phyloP scores from a whole-genome alignment of 2,113 vertebrate genomes.

The Archocentrus centrarchus region DNA sequence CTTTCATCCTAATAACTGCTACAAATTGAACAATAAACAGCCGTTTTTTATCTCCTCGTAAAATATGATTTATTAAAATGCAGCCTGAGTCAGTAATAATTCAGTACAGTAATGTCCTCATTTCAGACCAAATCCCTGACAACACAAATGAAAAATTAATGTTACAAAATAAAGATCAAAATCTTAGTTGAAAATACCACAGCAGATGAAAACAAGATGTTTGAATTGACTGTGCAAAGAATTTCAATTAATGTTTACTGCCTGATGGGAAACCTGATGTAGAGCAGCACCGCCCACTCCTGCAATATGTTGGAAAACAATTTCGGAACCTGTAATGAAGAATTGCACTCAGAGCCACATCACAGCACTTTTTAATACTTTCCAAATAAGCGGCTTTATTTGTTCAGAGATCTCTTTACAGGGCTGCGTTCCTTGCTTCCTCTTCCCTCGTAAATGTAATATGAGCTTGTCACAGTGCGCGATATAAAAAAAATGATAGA shows the following conservation, averaged over 20 bases:
- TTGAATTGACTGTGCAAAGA: conserved; percentile 34
- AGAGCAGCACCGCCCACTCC: background rate
- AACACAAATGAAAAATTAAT: conserved; percentile 42
- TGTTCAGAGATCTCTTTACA: conserved; percentile 30
- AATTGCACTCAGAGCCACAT: background rate
- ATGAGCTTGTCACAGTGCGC: conserved; percentile 3
- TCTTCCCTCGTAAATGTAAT: conserved; percentile 20
- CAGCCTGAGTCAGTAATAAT: conserved; percentile 23
- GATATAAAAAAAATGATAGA: conserved; percentile 2
- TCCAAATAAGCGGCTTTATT: conserved; percentile 22
- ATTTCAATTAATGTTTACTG: conserved; percentile 43
- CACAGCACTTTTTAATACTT: conserved; percentile 21
- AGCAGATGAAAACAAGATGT: conserved; percentile 28
- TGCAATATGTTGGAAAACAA: conserved; percentile 12
- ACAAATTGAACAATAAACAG: conserved; percentile 7
- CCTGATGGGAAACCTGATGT: conserved; percentile 41
- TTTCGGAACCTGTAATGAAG: conserved; percentile 17
- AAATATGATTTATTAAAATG: conserved; percentile 32
- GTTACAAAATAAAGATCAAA: conserved; percentile 31
- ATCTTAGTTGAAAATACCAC: conserved; percentile 7
- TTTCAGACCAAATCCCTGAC: conserved; percentile 25
- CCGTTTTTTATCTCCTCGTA: conserved; percentile 1
- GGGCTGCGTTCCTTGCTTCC: background rate
- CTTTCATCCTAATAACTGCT: background rate
- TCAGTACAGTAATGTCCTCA: conserved; percentile 10